Conservation (phyloP, 2,113 vertebrate genomes). For the Sceloporus tristichus region DNA sequence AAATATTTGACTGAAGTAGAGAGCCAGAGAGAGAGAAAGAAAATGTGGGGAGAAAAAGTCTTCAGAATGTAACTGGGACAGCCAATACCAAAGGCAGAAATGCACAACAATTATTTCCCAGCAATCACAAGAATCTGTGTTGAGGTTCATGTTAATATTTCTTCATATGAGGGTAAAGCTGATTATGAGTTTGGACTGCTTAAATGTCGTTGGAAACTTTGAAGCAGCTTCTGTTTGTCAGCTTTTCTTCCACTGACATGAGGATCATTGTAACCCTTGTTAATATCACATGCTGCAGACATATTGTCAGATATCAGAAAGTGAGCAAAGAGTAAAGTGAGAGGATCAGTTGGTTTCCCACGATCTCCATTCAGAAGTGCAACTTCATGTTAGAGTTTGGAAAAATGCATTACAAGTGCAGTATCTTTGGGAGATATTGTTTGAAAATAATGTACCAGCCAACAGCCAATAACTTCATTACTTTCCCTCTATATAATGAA, state of each 20-base stretch:
- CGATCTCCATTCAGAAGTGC: slow-evolving; percentile 60
- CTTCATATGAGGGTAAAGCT: not conserved
- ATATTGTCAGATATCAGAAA: slow-evolving; percentile 17
- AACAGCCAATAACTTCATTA: too few species aligned
- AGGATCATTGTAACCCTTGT: slow-evolving; percentile 21
- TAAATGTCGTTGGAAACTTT: not conserved
- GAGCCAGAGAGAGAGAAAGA: not conserved
- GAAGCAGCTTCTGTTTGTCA: not conserved
- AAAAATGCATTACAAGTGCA: too few species aligned
- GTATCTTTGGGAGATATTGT: too few species aligned
- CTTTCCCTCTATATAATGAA: too few species aligned
- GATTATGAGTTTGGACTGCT: not conserved
- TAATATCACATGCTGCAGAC: slow-evolving; percentile 29
- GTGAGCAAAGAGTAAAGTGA: slow-evolving; percentile 17
- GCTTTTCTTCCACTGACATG: not conserved
- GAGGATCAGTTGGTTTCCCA: slow-evolving; percentile 48
- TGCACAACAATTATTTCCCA: not conserved
- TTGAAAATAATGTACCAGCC: too few species aligned
- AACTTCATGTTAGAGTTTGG: slow-evolving; percentile 40
- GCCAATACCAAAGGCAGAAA: not conserved
- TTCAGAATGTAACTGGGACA: not conserved
- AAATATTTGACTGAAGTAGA: not conserved
- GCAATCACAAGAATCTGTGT: not conserved
- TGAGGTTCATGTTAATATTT: not conserved
- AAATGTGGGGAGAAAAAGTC: not conserved